A percentile compares a stretch with the other conserved stretches of the same genome.
Conservation (phyloP, 1,140 invertebrate species). For the Nasonia vitripennis region DNA sequence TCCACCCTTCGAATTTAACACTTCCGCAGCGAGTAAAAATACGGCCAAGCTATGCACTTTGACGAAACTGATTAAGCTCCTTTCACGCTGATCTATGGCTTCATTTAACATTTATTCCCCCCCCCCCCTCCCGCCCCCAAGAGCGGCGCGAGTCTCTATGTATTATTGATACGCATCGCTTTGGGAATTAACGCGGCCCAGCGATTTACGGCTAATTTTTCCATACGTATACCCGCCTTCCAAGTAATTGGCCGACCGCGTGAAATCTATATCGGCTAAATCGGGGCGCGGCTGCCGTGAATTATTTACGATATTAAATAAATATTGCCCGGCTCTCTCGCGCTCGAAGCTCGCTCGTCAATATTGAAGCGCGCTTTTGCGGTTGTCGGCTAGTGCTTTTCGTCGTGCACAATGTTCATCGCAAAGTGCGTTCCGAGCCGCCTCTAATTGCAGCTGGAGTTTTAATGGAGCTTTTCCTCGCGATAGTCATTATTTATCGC, state of each 20-base stretch:
- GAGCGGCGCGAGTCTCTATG: neutral
- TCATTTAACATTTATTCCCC: constrained; percentile 27
- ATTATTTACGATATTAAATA: neutral
- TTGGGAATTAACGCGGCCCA: constrained; percentile 4
- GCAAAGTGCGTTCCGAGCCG: too few species aligned
- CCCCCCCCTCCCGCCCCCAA: too few species aligned
- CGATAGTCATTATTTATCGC: neutral
- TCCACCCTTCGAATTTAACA: constrained; percentile 15
- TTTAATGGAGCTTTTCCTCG: neutral
- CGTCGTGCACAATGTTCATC: too few species aligned
- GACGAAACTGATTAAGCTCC: constrained; percentile 32
- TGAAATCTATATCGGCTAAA: constrained; percentile 21
- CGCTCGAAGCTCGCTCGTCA: too few species aligned
- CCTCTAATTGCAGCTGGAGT: neutral
- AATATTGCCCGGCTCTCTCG: too few species aligned
- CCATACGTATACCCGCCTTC: neutral
- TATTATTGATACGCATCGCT: constrained; percentile 20
- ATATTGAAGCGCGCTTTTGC: too few species aligned
- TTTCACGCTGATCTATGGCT: constrained; percentile 14
- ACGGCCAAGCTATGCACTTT: neutral
- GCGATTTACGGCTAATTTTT: constrained; percentile 14
- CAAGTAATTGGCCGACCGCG: neutral
- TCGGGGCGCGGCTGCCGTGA: neutral
- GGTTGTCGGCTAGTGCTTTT: too few species aligned
- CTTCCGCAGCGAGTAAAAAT: neutral